Base-by-base conservation (phyloP, 2,888 invertebrate species). In the Neelides folsomi region DNA sequence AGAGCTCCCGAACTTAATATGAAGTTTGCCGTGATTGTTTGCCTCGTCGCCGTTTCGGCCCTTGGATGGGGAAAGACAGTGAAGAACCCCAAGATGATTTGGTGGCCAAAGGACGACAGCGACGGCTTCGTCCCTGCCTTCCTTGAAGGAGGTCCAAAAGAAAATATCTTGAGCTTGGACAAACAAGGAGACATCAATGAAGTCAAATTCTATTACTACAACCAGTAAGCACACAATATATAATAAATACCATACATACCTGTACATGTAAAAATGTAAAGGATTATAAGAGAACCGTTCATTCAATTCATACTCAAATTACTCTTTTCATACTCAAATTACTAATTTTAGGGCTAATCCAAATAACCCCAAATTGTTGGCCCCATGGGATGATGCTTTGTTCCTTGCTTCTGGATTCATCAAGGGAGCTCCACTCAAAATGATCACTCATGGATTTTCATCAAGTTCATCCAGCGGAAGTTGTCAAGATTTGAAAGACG, bases 391-490 rank as follows among this genome's bases (percentile, higher is more conserved):
- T 16, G 36, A 37, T 19, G 47, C 47, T n/a, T 42, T 42, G 12
- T 46, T 59, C 7, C 20, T 18, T 4, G 27, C 15, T 3, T 58
- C 62, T 1, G 27, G 38, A 10, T 60, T 57, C 49, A 37, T 56
- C 9, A 34, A 40, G 7, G 57, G 53, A 13, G 59, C 56, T 7
- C 56, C 56, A 7, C 41, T 58, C 0, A 52, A 59, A 36, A 45
- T 65, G 36, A 35, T 60, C 3, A 46, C 55, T 16, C 65, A 65
- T 56, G 65, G 63, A 12, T 65, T 62, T 20, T 37, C 51, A n/a
- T 55, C 56, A 42, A 52, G 49, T 15, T 43, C 19, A 15, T 40
- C 13, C 2, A 41, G 53, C 7, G 62, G 62, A 18, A 53, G 54
- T n/a, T 48, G 54, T 16, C 51, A 49, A 13, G 48, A 38, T 10